phyloP scores from a whole-genome alignment of 2,797 vertebrate species.

The Pogonophryne albipinna region DNA sequence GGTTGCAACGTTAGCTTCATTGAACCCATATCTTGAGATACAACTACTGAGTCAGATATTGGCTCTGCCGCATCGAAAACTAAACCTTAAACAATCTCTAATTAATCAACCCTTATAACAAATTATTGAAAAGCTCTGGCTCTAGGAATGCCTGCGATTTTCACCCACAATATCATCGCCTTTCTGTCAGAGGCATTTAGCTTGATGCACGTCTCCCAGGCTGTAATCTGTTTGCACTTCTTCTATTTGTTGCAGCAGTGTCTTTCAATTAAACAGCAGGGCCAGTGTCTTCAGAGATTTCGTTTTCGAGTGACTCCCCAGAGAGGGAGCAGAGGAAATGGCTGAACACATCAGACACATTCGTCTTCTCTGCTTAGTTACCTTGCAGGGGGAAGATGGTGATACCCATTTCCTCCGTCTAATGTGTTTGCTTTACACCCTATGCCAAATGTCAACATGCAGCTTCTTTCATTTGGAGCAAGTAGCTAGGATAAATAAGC shows the following conservation, averaged over 20 bases:
- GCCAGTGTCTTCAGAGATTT: constrained; percentile 48
- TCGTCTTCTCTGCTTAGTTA: constrained; percentile 69
- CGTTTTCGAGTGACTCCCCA: constrained; percentile 57
- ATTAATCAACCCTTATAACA: background rate
- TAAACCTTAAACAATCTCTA: background rate
- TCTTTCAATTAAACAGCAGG: constrained; percentile 67
- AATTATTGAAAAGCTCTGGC: too few species aligned
- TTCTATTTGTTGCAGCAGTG: constrained; percentile 42
- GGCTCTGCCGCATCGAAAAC: background rate
- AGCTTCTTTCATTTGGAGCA: constrained; percentile 64
- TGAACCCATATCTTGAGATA: background rate
- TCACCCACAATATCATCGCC: background rate
- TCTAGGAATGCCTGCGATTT: background rate
- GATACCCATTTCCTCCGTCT: constrained; percentile 72
- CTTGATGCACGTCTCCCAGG: background rate
- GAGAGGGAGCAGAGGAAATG: constrained; percentile 68
- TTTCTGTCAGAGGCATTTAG: constrained; percentile 7
- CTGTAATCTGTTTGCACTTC: constrained; percentile 35
- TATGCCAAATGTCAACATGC: constrained; percentile 70
- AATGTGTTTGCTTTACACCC: constrained; percentile 74
- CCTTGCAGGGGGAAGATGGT: constrained; percentile 66
- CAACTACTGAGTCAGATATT: background rate
- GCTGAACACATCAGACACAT: constrained; percentile 71
- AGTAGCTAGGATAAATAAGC: constrained; percentile 44
- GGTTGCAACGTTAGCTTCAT: background rate